Conservation (phyloP, 23 tunicate genomes). For the Trididemnum nubilum region DNA sequence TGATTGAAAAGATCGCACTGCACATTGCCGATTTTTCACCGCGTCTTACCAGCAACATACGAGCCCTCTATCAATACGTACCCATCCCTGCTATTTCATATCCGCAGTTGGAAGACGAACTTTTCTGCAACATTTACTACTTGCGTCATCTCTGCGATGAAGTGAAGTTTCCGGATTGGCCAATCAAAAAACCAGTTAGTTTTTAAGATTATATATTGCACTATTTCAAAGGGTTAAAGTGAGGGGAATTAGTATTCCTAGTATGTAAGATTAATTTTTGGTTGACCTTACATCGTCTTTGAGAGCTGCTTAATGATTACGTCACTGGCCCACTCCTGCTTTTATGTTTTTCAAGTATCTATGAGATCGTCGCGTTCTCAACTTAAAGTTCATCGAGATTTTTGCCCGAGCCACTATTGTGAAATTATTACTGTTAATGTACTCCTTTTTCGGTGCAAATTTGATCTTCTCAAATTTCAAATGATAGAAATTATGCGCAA, state of each 20-base stretch:
- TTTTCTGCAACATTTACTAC: conserved; percentile 96
- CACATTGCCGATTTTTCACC: conserved; percentile 98
- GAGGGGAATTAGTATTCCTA: background rate
- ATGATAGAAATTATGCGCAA: no score
- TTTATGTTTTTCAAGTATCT: no score
- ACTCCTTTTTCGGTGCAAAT: no score
- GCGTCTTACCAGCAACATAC: conserved; percentile 78
- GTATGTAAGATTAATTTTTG: background rate
- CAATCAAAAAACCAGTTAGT: conserved; percentile 89
- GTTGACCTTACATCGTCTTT: background rate
- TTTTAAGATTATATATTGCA: no score
- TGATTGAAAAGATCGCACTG: conserved; percentile 94
- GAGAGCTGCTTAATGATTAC: background rate
- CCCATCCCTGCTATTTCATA: conserved; percentile 91
- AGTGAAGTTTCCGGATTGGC: conserved; percentile 92
- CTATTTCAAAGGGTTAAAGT: background rate
- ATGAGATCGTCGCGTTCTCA: no score
- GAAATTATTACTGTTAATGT: no score
- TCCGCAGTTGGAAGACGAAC: conserved; percentile 95
- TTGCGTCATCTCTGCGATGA: conserved; percentile 92
- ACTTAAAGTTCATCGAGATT: no score
- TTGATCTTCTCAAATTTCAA: no score
- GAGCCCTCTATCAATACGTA: conserved; percentile 94
- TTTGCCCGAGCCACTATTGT: no score
- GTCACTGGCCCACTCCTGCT: background rate